Base-by-base conservation (phyloP, 2,888 invertebrate species). In the Meteorus cinctellus region DNA sequence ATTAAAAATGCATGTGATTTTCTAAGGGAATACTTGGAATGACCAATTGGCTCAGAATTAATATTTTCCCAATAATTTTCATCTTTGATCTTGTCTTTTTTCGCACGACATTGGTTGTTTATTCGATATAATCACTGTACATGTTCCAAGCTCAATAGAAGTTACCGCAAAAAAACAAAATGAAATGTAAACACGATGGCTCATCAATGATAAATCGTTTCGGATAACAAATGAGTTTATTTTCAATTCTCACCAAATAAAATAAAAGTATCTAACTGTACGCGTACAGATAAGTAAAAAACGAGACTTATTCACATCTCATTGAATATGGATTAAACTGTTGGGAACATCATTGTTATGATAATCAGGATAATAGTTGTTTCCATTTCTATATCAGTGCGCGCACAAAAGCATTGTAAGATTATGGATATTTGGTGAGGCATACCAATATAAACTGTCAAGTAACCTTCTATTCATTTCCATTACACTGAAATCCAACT, bases 41-140 rank as follows among this genome's bases (percentile, higher is more conserved):
- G 8, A 19, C 19, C 19, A 55, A 19, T 19, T 55, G 4, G 24
- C 24, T n/a, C 24, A 55, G 0, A 51, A 68, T 29, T 29, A 41
- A 36, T 27, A 36, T 59, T 74, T 67, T 1, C 19, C 27, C 31
- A 8, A n/a, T 4, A 5, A 6, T 55, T 55, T 55, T 19, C n/a
- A 34, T 2, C 24, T 24, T 24, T 6, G 34, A 6, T 4, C 2
- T 34, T 55, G 1, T 24, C n/a, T 24, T 19, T 55, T 5, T 79
- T 85, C 83, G 86, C 87, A 88, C 88, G 88, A 87, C 86, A 88
- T 86, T 84, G 86, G 85, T 88, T 86, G 89, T 89, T 81, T 89
- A 89, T 89, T 89, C 86, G 85, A 84, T 87, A 86, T 19, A n/a
- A 45, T 88, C 85, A 88, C 86, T 89, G 88, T 89, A 89, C 89